Percentiles rank a stretch among this genome's conserved stretches.
These are phyloP conservation scores for Brachyhypopomus gauderio DNA, from an alignment of 2,113 vertebrate species.

Conservation along the genomic window DNA sequence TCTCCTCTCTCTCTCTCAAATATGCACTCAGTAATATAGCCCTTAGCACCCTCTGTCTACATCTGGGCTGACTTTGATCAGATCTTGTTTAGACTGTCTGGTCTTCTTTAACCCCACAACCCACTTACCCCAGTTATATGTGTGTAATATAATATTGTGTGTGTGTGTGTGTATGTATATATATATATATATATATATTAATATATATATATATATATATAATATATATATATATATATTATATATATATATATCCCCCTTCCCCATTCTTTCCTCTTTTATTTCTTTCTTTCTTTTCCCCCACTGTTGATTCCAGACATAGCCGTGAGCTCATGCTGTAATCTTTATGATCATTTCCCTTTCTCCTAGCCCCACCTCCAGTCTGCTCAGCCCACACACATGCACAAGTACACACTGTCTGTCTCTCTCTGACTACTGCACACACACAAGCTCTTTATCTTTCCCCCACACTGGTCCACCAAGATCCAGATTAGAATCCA, in stretches of 20 bases:
- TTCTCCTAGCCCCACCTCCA: not conserved
- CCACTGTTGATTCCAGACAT: not conserved
- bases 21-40: too few relatives aligned
- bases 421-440: slow-evolving; percentile 4
- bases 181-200: too few relatives aligned
- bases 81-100: slow-evolving; percentile 59
- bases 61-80: slow-evolving; percentile 65
- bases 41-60: not conserved
- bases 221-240: too few relatives aligned
- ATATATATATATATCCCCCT: not conserved
- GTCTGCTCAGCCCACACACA: not conserved
- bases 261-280: not conserved
- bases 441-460: slow-evolving; percentile 33
- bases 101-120: too few relatives aligned
- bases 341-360: slow-evolving; percentile 30
- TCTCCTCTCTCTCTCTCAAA: not conserved
- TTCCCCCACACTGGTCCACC: slow-evolving; percentile 51
- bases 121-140: too few relatives aligned
- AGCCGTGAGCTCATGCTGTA: slow-evolving; percentile 19
- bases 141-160: too few relatives aligned
- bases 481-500: slow-evolving; percentile 55
- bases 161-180: too few relatives aligned
- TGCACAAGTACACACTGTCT: not conserved
- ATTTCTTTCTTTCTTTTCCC: not conserved
- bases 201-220: too few relatives aligned